Evolutionary conservation across 2,113 vertebrate genomes (phyloP).

Genomic region (Poeciliopsis occidentalis): DNA sequence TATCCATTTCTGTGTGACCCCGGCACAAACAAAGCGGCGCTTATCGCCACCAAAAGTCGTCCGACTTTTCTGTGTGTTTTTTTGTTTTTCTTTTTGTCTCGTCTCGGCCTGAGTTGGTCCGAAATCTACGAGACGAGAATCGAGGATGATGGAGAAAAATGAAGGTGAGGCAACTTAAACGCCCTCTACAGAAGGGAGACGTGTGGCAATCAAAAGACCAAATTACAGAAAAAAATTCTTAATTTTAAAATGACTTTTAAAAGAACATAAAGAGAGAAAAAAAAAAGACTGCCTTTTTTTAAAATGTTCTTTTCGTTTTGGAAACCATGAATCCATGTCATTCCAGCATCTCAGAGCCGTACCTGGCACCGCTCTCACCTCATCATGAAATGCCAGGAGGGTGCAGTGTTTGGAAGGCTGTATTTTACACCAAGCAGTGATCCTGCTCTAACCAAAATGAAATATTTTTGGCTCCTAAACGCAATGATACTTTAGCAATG

Average conservation of each 20-base stretch:
- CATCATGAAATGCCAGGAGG: not conserved
- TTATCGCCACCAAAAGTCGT: constrained; percentile 42
- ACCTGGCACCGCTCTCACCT: not conserved
- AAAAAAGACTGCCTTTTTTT: not conserved
- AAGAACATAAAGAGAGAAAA: not conserved
- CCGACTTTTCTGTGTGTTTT: not conserved
- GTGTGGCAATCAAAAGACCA: not conserved
- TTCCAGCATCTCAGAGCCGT: not conserved
- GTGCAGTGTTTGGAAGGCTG: no score
- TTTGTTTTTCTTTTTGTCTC: no score
- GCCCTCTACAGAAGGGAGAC: not conserved
- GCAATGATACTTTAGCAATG: not conserved
- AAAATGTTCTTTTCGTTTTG: not conserved
- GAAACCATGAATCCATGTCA: not conserved
- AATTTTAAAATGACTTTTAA: not conserved
- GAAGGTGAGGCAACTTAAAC: not conserved
- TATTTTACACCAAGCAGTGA: no score
- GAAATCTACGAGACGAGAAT: constrained; percentile 26
- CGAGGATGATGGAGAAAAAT: not conserved
- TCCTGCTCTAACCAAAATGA: no score
- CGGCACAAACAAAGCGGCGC: constrained; percentile 15
- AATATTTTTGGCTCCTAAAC: no score
- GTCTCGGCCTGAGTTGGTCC: constrained; percentile 23
- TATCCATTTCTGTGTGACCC: constrained; percentile 34
- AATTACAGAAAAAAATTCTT: not conserved